phyloP scores from a whole-genome alignment of 2,113 vertebrate genomes.

The Catharus fuscescens region DNA sequence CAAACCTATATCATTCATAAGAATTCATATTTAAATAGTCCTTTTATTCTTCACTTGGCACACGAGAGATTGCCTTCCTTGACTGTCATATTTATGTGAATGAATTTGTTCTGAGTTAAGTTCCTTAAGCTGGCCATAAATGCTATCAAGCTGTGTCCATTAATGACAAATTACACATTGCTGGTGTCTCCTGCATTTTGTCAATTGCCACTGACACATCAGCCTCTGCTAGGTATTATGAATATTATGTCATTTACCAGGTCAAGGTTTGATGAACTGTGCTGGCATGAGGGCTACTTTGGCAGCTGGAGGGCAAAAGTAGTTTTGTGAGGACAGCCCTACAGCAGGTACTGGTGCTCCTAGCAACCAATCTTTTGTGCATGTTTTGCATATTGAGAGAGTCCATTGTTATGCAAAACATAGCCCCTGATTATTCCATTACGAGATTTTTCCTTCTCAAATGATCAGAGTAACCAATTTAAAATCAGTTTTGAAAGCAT shows the following conservation, averaged over 20 bases:
- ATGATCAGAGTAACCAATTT: not conserved
- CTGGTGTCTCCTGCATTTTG: not conserved
- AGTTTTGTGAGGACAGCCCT: not conserved
- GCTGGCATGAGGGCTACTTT: not conserved
- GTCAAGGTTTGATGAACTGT: not conserved
- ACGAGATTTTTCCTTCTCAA: not conserved
- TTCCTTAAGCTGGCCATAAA: not conserved
- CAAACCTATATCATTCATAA: not conserved
- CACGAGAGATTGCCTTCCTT: not conserved
- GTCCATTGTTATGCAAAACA: not conserved
- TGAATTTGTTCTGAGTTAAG: not conserved
- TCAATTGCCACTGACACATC: not conserved
- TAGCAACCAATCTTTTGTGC: not conserved
- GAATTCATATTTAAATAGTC: constrained; percentile 1
- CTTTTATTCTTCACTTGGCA: not conserved
- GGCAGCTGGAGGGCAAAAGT: not conserved
- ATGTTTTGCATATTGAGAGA: not conserved
- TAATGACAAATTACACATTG: not conserved
- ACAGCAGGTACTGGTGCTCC: not conserved
- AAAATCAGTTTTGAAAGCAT: not conserved
- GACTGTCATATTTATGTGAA: not conserved
- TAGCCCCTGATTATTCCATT: not conserved
- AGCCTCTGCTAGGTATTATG: not conserved
- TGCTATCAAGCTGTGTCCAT: not conserved
- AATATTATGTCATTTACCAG: not conserved